Base-by-base conservation (phyloP, 2,797 vertebrate species). In the Pempheris klunzingeri region DNA sequence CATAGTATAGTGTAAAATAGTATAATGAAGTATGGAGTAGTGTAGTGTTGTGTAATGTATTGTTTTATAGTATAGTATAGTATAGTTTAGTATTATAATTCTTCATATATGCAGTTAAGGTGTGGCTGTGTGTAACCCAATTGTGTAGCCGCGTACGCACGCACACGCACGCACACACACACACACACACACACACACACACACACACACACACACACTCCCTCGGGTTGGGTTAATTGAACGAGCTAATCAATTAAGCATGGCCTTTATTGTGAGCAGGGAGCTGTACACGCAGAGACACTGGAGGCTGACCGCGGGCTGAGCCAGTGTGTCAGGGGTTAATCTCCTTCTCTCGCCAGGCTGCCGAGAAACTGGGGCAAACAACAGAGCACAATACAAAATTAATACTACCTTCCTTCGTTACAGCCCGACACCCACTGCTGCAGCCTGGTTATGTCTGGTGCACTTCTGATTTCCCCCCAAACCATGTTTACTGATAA, bases 161-260 rank as follows among this genome's bases (percentile, higher is more conserved):
- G 8, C 18, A 11, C 41, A 5, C 66, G 17, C 17, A 6, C 14
- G 15, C 20, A 7, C 46, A 46, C 18, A 47, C 72, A 10, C 28
- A 12, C 47, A 7, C 62, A 11, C 41, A 12, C 30, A 5, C 68
- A 24, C 54, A 2, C 22, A 18, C 49, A 26, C 59, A 1, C 52
- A 44, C 38, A 26, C 43, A 38, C 36, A 44, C 60, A 39, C 36
- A 0, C 26, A 43, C 2, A 32, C 53, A 8, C 44, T 26, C 60
- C 39, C 50, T 79, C 39, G 75, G 74, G 69, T 66, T 47, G 67
- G 22, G 71, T 82, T 92, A 92, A 94, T 90, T 93, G 87, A 92
- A 91, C 77, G 41, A 70, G 64, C 63, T 90, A 88, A 94, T 95
- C 82, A 93, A 95, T 94, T 92, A 94, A 88, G 80, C 73, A 90